A percentile compares a stretch with the other conserved stretches of the same genome.
Evolutionary conservation across 1,140 invertebrate genomes (phyloP).

Genomic region (Cyphomyrmex costatus): DNA sequence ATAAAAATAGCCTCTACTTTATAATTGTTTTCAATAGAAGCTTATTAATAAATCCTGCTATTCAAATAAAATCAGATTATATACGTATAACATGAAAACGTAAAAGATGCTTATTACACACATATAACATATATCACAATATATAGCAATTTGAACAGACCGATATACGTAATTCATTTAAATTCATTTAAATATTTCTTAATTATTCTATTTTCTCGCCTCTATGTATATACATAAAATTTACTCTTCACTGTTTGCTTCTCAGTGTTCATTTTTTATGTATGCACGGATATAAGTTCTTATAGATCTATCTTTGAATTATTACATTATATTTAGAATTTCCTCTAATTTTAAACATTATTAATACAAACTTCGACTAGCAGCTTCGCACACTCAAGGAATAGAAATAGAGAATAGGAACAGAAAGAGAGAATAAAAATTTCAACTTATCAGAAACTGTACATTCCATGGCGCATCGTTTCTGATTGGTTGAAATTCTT

Average conservation of each 20-base stretch:
- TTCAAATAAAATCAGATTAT: slow-evolving; percentile 14
- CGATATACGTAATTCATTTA: not conserved
- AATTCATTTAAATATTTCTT: slow-evolving; percentile 1
- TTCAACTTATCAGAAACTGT: too few relatives aligned
- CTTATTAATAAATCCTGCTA: slow-evolving; percentile 31
- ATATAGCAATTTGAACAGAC: not conserved
- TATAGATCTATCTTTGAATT: too few relatives aligned
- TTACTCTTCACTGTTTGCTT: not conserved
- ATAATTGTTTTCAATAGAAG: not conserved
- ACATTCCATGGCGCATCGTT: too few relatives aligned
- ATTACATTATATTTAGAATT: too few relatives aligned
- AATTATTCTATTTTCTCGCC: not conserved
- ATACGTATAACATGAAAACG: not conserved
- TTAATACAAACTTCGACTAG: too few relatives aligned
- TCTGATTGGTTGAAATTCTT: too few relatives aligned
- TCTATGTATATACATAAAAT: not conserved
- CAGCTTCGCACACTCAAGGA: too few relatives aligned
- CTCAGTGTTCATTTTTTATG: not conserved
- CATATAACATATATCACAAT: not conserved
- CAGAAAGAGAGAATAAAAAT: too few relatives aligned
- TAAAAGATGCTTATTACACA: not conserved
- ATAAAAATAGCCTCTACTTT: slow-evolving; percentile 1
- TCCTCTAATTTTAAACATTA: too few relatives aligned
- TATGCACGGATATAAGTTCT: too few relatives aligned
- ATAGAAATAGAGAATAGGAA: too few relatives aligned